A percentile compares a stretch with the other conserved stretches of the same genome.
These are phyloP conservation scores for Grallaria varia DNA, from an alignment of 2,113 vertebrate species.

Conservation along the genomic window DNA sequence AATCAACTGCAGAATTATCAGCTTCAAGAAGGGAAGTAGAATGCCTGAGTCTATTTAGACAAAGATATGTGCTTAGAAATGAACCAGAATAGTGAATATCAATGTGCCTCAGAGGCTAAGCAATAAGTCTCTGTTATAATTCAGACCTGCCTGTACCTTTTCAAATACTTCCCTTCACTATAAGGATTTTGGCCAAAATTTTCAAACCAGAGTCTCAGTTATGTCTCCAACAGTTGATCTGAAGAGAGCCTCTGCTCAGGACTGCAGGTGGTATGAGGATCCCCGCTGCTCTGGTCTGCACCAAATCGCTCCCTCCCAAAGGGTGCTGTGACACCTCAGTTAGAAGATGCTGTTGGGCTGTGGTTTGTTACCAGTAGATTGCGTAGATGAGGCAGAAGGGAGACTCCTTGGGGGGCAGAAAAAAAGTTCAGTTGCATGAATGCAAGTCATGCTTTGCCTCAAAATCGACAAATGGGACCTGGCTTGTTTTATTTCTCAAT, in stretches of 20 bases:
- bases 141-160: background rate
- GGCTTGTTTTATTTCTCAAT: background rate
- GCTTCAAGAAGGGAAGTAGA: background rate
- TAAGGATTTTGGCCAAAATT: background rate
- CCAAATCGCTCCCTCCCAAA: fast-evolving
- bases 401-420: background rate
- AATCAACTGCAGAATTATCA: background rate
- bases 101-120: background rate
- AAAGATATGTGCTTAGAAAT: background rate
- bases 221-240: background rate
- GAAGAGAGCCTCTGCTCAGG: background rate
- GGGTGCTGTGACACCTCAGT: background rate
- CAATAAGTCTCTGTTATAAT: background rate
- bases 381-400: background rate
- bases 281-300: background rate
- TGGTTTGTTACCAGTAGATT: background rate
- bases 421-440: background rate
- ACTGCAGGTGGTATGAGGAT: background rate
- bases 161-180: background rate
- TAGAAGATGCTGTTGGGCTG: background rate
- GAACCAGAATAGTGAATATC: background rate
- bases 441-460: background rate
- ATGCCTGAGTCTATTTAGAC: background rate
- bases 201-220: background rate
- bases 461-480: background rate